A percentile compares a stretch with the other conserved stretches of the same genome.
Conservation (phyloP, 2,113 vertebrate species). For the Heterotilapia buettikoferi region DNA sequence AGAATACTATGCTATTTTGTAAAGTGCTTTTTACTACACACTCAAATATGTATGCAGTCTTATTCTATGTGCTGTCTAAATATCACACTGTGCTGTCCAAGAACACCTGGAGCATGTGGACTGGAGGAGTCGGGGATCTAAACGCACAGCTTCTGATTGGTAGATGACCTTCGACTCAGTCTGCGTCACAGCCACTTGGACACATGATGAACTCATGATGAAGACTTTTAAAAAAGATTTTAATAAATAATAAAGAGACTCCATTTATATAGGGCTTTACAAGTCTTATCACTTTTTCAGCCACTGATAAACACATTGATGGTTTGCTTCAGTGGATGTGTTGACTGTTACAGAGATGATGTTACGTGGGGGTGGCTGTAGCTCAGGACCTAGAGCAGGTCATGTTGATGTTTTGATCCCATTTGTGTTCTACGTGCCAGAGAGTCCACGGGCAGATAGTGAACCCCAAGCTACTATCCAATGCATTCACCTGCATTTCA, state of each 20-base stretch:
- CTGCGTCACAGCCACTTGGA: neutral
- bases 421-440: neutral
- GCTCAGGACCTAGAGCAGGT: neutral
- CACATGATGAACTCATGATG: neutral
- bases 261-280: neutral
- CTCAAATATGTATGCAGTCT: neutral
- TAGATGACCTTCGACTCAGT: neutral
- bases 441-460: neutral
- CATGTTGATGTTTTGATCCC: neutral
- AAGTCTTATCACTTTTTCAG: neutral
- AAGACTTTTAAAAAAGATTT: neutral
- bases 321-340: neutral
- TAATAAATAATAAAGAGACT: neutral
- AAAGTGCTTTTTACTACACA: neutral
- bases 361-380: neutral
- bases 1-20: neutral
- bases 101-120: neutral
- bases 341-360: neutral
- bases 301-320: neutral
- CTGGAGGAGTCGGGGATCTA: neutral
- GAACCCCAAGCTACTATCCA: neutral
- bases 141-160: neutral
- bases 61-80: neutral
- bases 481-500: neutral
- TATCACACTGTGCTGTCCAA: neutral